These are phyloP conservation scores for Chelidonichthys spinosus DNA, from an alignment of 2,797 vertebrate species.

Conservation along the genomic window DNA sequence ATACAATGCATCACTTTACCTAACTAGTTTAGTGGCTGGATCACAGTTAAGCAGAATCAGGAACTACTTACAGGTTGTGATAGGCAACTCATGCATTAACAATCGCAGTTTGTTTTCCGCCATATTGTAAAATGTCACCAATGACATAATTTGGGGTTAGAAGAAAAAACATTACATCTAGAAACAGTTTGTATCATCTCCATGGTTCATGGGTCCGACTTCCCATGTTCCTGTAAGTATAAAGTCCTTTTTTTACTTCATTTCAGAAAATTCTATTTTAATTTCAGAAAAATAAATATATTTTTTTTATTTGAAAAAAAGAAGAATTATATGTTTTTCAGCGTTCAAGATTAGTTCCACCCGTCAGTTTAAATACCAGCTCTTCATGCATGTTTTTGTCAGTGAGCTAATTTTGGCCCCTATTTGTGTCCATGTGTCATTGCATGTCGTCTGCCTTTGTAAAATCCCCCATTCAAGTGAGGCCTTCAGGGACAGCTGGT, in stretches of 20 bases:
- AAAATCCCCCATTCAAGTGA: background rate
- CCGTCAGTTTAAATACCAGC: background rate
- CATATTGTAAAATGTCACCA: background rate
- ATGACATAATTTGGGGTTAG: background rate
- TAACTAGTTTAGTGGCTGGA: too few species aligned
- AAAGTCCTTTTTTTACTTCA: too few species aligned
- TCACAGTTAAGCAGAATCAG: background rate
- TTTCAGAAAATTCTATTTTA: too few species aligned
- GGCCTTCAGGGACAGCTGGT: background rate
- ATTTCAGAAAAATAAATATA: background rate
- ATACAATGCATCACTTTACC: too few species aligned
- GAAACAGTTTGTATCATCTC: background rate
- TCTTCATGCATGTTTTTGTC: background rate
- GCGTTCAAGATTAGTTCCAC: background rate
- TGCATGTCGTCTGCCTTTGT: too few species aligned
- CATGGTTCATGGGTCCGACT: background rate
- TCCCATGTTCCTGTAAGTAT: background rate
- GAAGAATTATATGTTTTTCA: background rate
- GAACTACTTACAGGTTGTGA: background rate
- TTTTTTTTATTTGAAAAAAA: background rate
- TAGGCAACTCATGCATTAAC: background rate
- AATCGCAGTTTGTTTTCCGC: background rate
- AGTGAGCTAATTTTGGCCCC: too few species aligned
- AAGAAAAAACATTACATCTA: background rate
- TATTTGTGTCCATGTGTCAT: background rate